These are phyloP conservation scores for Heterotilapia buettikoferi DNA, from an alignment of 2,113 vertebrate genomes.

Conservation along the genomic window DNA sequence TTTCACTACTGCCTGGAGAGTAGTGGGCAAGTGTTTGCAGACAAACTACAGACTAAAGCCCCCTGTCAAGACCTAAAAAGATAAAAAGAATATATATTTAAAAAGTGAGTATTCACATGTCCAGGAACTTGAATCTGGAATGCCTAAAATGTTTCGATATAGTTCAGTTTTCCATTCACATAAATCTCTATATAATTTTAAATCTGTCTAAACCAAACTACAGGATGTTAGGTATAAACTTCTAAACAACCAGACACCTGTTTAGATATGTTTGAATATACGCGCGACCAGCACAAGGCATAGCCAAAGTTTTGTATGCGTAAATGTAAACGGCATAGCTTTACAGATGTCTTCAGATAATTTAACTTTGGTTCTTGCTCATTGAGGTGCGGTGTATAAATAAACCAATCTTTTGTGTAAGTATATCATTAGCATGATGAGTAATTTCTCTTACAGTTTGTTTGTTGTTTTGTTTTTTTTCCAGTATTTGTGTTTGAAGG, in stretches of 20 bases:
- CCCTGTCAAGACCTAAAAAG: background rate
- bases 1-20: background rate
- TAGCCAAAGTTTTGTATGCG: background rate
- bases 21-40: background rate
- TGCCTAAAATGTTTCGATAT: background rate
- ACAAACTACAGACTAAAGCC: background rate
- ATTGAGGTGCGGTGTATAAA: background rate
- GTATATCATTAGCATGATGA: background rate
- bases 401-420: background rate
- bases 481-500: background rate
- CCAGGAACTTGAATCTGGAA: background rate
- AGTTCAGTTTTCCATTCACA: background rate
- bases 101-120: background rate
- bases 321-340: background rate
- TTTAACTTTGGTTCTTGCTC: background rate
- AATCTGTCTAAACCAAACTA: background rate
- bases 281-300: background rate
- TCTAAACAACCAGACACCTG: background rate
- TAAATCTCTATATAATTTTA: background rate
- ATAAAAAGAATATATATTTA: fast-evolving
- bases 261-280: background rate
- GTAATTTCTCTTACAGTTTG: background rate
- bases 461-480: background rate
- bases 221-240: background rate
- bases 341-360: background rate